Base-by-base conservation (phyloP, 2,113 vertebrate genomes). In the Salvelinus alpinus region DNA sequence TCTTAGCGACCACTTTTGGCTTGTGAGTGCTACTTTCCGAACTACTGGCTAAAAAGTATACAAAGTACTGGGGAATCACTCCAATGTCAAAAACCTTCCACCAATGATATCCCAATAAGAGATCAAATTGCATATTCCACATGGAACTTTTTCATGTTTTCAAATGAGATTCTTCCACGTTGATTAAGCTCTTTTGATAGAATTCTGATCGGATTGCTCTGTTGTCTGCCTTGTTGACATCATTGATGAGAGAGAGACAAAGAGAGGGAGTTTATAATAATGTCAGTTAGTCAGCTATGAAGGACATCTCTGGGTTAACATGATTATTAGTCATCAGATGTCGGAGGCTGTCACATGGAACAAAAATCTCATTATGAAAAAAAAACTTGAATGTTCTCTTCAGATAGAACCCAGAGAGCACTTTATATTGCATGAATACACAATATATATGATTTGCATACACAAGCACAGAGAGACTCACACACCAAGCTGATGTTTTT, bases 311-410 rank as follows among this genome's bases (percentile, higher is more conserved):
- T 70, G 34, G 71, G 74, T 80, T 82, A 86, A 77, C 72, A 64
- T 87, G 89, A 90, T 87, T 87, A 91, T 91, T 84, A 91, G 89
- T 86, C 76, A 88, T 87, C 87, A 88, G 78, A 83, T 90, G 84
- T 86, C 75, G 18, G 77, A 81, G 72, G 82, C 85, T 80, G 84
- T 91, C 89, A 89, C 78, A 86, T 60, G 85, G 88, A 92, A 90
- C 82, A 83, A 59, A 70, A 74, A 74, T 90, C 87, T 91, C 81
- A 91, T 91, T 90, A 91, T 78, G 65, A 44, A 44, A 44, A 44
- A 44, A 44, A 31, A 78, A 72, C 14, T 54, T 12, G 54, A 64
- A 82, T 70, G 68, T 51, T 71, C 73, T 22, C 68, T 77, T 70
- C 71, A 65, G 72, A 62, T 51, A 86, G 78, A 3, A 74, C 59